These are phyloP conservation scores for Myrmecophaga tridactyla DNA, from an alignment of 2,113 vertebrate species.

Conservation along the genomic window DNA sequence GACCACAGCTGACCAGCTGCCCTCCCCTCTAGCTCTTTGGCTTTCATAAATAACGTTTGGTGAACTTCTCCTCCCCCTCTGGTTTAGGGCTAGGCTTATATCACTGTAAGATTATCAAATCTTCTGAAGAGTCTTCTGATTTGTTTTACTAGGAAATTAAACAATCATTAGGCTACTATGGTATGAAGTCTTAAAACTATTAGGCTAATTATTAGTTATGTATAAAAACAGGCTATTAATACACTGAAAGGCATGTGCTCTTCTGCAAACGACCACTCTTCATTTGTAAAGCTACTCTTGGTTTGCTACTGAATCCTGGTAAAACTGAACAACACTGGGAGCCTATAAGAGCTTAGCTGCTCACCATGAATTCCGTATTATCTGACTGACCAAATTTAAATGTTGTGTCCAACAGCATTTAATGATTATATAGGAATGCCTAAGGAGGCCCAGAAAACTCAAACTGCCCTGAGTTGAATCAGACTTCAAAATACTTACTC, in stretches of 20 bases:
- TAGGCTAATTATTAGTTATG: background rate
- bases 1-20: background rate
- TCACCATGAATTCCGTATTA: background rate
- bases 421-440: background rate
- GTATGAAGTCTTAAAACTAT: background rate
- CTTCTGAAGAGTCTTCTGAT: background rate
- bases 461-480: background rate
- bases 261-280: background rate
- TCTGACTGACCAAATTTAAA: background rate
- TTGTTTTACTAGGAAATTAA: background rate
- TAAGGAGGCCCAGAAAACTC: background rate
- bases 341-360: background rate
- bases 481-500: background rate
- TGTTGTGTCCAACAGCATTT: background rate
- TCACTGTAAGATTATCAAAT: background rate
- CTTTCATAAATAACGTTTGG: background rate
- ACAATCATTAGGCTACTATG: background rate
- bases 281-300: background rate
- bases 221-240: background rate
- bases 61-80: background rate
- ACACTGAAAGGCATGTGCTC: background rate
- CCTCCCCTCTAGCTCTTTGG: background rate
- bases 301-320: background rate
- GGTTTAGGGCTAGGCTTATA: background rate
- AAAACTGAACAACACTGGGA: background rate